Conservation (phyloP, 2,113 vertebrate genomes). For the Macroglossus sobrinus region DNA sequence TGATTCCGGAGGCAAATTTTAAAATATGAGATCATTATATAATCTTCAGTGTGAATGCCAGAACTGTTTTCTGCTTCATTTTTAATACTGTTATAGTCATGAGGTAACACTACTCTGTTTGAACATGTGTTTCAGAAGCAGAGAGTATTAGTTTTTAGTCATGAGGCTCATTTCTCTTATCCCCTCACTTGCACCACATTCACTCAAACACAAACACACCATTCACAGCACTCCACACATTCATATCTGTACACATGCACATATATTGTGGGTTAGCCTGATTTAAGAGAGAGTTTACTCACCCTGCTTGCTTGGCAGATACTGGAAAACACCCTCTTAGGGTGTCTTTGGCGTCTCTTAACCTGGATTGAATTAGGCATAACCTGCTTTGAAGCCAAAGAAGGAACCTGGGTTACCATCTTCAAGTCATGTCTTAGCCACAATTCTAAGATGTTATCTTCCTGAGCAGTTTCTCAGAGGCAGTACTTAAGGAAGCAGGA, state of each 20-base stretch:
- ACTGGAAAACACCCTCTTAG: neutral
- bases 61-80: neutral
- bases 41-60: neutral
- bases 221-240: neutral
- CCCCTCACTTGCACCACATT: neutral
- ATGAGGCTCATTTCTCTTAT: neutral
- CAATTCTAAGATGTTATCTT: neutral
- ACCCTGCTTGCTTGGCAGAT: neutral
- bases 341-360: neutral
- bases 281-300: neutral
- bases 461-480: neutral
- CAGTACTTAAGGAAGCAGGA: neutral
- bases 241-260: neutral
- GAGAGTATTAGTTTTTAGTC: neutral
- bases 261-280: neutral
- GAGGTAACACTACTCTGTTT: neutral
- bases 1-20: neutral
- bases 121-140: conserved; percentile 1
- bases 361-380: neutral
- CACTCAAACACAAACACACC: neutral
- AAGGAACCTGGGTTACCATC: neutral
- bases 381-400: neutral
- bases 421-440: neutral
- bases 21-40: conserved; percentile 32
- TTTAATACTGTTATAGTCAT: neutral